These are phyloP conservation scores for Albula glossodonta DNA, from an alignment of 2,113 vertebrate species.

Conservation along the genomic window DNA sequence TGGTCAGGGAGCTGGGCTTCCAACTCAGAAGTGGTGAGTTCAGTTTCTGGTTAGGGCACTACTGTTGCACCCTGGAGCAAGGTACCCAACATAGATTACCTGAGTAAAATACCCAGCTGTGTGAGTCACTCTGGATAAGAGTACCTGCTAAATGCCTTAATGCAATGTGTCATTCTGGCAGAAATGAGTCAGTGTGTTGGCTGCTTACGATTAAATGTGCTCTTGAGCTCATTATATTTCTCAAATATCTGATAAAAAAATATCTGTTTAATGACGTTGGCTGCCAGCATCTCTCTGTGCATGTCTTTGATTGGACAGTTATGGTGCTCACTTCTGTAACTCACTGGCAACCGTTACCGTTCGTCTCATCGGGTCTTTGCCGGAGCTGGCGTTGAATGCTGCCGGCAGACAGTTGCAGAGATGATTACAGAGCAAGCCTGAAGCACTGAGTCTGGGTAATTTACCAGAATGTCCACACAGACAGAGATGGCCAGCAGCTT, in stretches of 20 bases:
- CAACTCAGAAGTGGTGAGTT: too few species aligned
- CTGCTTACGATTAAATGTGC: too few species aligned
- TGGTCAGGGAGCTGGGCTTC: too few species aligned
- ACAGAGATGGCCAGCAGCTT: neutral
- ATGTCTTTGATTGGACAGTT: neutral
- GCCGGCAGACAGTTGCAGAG: slow-evolving; percentile 40
- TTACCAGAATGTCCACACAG: neutral
- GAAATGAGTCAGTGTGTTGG: too few species aligned
- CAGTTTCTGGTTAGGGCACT: neutral
- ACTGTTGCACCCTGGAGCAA: neutral
- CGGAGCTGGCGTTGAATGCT: slow-evolving; percentile 97
- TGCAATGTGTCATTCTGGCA: neutral
- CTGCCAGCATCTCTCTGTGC: neutral
- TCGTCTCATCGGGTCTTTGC: slow-evolving; percentile 92
- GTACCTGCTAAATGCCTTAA: neutral
- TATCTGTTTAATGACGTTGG: too few species aligned
- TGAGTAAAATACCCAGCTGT: neutral
- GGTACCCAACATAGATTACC: neutral
- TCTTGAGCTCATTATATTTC: too few species aligned
- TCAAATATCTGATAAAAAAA: too few species aligned
- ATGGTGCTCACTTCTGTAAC: slow-evolving; percentile 84
- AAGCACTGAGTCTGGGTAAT: neutral
- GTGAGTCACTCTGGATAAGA: neutral
- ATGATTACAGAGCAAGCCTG: neutral
- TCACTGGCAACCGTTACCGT: slow-evolving; percentile 92